A percentile compares a stretch with the other conserved stretches of the same genome.
Evolutionary conservation across 2,797 vertebrate genomes (phyloP).

Genomic region (Smutsia gigantea): DNA sequence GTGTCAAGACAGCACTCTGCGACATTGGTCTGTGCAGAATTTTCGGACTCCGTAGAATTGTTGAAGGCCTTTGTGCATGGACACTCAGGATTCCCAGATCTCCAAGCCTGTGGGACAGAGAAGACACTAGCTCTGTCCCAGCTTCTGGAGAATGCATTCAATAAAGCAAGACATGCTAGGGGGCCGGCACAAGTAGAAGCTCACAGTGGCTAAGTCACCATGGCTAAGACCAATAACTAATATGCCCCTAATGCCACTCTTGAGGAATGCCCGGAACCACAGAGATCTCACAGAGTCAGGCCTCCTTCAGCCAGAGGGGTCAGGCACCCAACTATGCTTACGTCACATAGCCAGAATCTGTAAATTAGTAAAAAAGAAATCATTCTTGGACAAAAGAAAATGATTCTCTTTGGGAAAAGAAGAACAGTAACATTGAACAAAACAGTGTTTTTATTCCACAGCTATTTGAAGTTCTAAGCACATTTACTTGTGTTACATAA

Average conservation of each 20-base stretch:
- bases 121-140: neutral
- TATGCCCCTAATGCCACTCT: fast-evolving
- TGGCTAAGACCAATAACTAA: neutral
- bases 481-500: neutral
- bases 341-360: neutral
- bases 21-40: neutral
- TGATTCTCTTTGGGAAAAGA: neutral
- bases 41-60: neutral
- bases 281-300: neutral
- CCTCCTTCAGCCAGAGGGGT: neutral
- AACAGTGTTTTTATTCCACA: neutral
- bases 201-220: neutral
- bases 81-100: neutral
- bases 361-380: neutral
- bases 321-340: neutral
- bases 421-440: neutral
- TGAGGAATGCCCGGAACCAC: neutral
- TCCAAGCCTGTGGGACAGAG: neutral
- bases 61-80: neutral
- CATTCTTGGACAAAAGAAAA: neutral
- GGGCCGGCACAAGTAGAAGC: too few relatives aligned
- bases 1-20: neutral
- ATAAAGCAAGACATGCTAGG: neutral
- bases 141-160: neutral
- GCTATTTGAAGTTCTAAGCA: neutral